phyloP scores from a whole-genome alignment of 2,797 vertebrate genomes.

The Tapirus indicus region DNA sequence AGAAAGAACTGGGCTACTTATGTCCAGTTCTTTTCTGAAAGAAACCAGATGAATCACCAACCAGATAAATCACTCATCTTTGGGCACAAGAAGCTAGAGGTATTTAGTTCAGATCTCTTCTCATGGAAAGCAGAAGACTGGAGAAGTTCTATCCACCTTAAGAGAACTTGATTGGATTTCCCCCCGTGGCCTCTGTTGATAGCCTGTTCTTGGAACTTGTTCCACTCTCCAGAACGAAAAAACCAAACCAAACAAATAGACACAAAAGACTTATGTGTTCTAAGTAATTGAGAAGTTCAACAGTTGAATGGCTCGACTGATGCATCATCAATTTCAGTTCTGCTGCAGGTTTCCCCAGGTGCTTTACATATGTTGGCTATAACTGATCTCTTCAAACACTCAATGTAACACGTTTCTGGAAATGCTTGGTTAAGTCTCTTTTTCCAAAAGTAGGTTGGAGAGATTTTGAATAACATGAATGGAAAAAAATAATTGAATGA shows the following conservation, averaged over 20 bases:
- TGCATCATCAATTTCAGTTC: slow-evolving; percentile 46
- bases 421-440: slow-evolving; percentile 30
- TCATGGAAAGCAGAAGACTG: background rate
- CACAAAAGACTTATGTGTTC: background rate
- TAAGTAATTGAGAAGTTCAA: slow-evolving; percentile 1
- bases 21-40: background rate
- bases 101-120: background rate
- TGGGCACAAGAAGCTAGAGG: background rate
- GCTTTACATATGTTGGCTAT: slow-evolving; percentile 31
- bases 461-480: slow-evolving; percentile 35
- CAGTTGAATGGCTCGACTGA: background rate
- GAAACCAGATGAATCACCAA: too few species aligned
- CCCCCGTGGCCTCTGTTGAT: background rate
- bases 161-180: background rate
- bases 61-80: background rate
- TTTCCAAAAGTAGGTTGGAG: slow-evolving; percentile 65
- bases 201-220: slow-evolving; percentile 14
- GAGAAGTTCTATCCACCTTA: background rate
- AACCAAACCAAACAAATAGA: background rate
- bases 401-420: slow-evolving; percentile 48
- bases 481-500: background rate
- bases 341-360: slow-evolving; percentile 16
- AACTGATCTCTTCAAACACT: slow-evolving; percentile 4
- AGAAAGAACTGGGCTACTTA: background rate
- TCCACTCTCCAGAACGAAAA: background rate